A percentile compares a stretch with the other conserved stretches of the same genome.
Conservation (phyloP, 2,888 invertebrate species). For the Nomada goodeniana region DNA sequence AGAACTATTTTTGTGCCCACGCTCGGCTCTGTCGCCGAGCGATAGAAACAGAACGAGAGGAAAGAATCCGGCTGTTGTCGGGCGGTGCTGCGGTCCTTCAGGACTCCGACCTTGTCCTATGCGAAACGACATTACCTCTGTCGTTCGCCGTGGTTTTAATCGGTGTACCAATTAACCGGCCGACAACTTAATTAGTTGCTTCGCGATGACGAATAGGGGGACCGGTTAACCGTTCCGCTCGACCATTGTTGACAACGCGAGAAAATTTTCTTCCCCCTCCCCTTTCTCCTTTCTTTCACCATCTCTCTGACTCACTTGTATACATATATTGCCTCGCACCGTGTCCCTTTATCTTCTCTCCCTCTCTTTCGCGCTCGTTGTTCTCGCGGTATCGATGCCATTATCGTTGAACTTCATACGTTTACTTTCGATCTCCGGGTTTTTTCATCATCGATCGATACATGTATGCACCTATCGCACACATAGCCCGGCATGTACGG, state of each 20-base stretch:
- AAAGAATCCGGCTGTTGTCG: conserved; percentile 47
- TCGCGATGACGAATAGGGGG: conserved; percentile 6
- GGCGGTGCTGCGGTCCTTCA: conserved; percentile 22
- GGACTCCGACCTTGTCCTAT: conserved; percentile 56
- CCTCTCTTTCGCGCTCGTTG: neutral
- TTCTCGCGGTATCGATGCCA: conserved; percentile 5
- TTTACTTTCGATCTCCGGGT: conserved; percentile 40
- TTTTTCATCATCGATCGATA: conserved; percentile 43
- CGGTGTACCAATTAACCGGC: conserved; percentile 53
- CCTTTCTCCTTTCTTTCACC: neutral
- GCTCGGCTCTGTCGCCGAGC: conserved; percentile 12
- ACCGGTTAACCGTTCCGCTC: neutral
- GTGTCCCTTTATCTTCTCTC: neutral
- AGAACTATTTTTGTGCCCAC: conserved; percentile 37
- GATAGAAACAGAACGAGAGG: conserved; percentile 16
- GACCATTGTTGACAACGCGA: conserved; percentile 19
- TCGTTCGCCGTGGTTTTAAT: conserved; percentile 46
- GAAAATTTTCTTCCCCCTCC: neutral
- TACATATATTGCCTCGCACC: neutral
- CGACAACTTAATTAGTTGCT: conserved; percentile 8
- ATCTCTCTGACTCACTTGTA: neutral
- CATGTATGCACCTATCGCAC: conserved; percentile 21
- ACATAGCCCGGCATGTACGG: conserved; percentile 3
- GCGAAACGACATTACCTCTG: conserved; percentile 23
- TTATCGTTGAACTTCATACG: conserved; percentile 52